A percentile compares a stretch with the other conserved stretches of the same genome.
phyloP scores from a whole-genome alignment of 2,888 invertebrate genomes.

The Malthinus seriepunctatus region DNA sequence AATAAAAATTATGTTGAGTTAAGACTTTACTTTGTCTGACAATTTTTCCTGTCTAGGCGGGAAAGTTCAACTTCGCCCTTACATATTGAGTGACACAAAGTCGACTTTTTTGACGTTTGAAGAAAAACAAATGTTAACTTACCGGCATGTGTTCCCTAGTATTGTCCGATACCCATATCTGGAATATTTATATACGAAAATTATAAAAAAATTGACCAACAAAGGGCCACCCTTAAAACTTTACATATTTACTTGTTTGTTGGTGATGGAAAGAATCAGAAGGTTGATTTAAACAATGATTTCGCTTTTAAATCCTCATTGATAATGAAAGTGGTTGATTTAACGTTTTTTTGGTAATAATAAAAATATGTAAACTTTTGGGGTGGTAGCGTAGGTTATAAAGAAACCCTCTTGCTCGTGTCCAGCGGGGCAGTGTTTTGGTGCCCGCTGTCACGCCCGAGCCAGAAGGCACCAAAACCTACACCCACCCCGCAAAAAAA shows the following conservation, averaged over 20 bases:
- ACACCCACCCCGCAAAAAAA: constrained; percentile 54
- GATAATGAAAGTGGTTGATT: too few relatives aligned
- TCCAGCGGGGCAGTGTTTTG: constrained; percentile 57
- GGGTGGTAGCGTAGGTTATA: constrained; percentile 44
- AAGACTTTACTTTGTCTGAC: too few relatives aligned
- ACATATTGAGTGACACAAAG: too few relatives aligned
- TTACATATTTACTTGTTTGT: not conserved
- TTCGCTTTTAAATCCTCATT: too few relatives aligned
- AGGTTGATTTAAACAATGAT: too few relatives aligned
- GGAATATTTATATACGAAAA: constrained; percentile 45
- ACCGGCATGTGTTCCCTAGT: constrained; percentile 81
- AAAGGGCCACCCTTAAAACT: not conserved
- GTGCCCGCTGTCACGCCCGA: constrained; percentile 56
- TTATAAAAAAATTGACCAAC: constrained; percentile 14
- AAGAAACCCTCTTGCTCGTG: constrained; percentile 57
- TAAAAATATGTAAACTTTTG: constrained; percentile 6
- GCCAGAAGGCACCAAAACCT: constrained; percentile 64
- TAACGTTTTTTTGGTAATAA: too few relatives aligned
- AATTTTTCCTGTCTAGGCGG: too few relatives aligned
- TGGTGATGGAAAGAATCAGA: too few relatives aligned
- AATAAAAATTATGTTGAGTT: too few relatives aligned
- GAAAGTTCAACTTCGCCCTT: too few relatives aligned
- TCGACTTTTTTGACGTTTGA: too few relatives aligned
- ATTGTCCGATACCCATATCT: constrained; percentile 79
- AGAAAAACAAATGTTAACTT: constrained; percentile 61